Evolutionary conservation across 2,888 invertebrate species (phyloP).

Genomic region (Frankliniella fusca): DNA sequence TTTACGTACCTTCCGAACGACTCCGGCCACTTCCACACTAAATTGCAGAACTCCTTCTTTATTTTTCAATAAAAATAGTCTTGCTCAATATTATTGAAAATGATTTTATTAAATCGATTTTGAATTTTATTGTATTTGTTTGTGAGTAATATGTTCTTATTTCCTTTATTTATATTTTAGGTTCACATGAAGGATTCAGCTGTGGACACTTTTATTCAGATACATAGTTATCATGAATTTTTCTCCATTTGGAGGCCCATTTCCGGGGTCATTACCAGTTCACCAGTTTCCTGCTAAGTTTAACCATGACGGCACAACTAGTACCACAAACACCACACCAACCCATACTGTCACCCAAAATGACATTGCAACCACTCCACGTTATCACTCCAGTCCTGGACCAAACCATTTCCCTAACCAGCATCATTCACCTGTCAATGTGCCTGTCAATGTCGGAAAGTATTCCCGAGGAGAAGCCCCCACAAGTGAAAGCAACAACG

Average conservation of each 20-base stretch:
- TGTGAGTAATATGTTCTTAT: neutral
- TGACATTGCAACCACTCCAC: constrained; percentile 9
- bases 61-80: neutral
- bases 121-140: neutral
- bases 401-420: constrained; percentile 54
- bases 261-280: constrained; percentile 72
- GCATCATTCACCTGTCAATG: constrained; percentile 52
- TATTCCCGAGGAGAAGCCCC: constrained; percentile 53
- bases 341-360: constrained; percentile 32
- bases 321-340: constrained; percentile 29
- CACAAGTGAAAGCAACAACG: constrained; percentile 36
- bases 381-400: constrained; percentile 39
- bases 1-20: too few species aligned
- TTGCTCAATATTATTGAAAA: neutral
- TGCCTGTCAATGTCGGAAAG: constrained; percentile 58
- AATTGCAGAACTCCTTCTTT: neutral
- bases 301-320: constrained; percentile 50
- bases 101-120: neutral
- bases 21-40: too few species aligned
- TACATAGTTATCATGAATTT: constrained; percentile 64
- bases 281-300: constrained; percentile 79
- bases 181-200: neutral
- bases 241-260: constrained; percentile 77
- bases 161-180: neutral
- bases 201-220: neutral